These are phyloP conservation scores for Diplodus puntazzo DNA, from an alignment of 2,797 vertebrate species.

Conservation along the genomic window DNA sequence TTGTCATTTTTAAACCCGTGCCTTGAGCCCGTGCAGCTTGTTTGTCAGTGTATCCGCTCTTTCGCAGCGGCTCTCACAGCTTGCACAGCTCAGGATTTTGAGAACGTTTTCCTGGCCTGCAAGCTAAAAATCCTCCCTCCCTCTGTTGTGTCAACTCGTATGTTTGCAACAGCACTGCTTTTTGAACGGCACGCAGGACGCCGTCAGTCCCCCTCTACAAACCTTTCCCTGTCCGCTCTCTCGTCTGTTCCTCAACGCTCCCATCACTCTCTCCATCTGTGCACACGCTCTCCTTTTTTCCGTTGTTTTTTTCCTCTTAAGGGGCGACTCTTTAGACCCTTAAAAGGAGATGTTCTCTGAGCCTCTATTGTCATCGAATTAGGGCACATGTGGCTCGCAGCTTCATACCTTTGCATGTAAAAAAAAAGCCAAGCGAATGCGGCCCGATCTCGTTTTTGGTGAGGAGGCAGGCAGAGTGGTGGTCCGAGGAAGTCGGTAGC, in stretches of 20 bases:
- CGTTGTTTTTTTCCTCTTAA: constrained; percentile 7
- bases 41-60: constrained; percentile 31
- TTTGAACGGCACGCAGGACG: neutral
- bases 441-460: constrained; percentile 53
- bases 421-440: constrained; percentile 36
- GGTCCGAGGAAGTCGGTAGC: constrained; percentile 52
- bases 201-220: constrained; percentile 13
- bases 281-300: constrained; percentile 32
- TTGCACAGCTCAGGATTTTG: constrained; percentile 37
- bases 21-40: neutral
- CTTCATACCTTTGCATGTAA: constrained; percentile 48
- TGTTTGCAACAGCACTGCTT: constrained; percentile 37
- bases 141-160: constrained; percentile 16
- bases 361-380: constrained; percentile 61
- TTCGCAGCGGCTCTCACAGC: constrained; percentile 26
- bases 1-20: constrained; percentile 11
- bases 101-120: constrained; percentile 55
- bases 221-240: constrained; percentile 25
- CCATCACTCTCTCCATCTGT: constrained; percentile 49
- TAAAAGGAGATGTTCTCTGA: constrained; percentile 77
- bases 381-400: constrained; percentile 66
- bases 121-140: constrained; percentile 8
- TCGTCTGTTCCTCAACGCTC: constrained; percentile 43
- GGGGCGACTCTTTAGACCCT: constrained; percentile 61
- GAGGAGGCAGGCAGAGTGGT: constrained; percentile 21